Conservation (phyloP, 2,113 vertebrate species). For the Cathartes aura region DNA sequence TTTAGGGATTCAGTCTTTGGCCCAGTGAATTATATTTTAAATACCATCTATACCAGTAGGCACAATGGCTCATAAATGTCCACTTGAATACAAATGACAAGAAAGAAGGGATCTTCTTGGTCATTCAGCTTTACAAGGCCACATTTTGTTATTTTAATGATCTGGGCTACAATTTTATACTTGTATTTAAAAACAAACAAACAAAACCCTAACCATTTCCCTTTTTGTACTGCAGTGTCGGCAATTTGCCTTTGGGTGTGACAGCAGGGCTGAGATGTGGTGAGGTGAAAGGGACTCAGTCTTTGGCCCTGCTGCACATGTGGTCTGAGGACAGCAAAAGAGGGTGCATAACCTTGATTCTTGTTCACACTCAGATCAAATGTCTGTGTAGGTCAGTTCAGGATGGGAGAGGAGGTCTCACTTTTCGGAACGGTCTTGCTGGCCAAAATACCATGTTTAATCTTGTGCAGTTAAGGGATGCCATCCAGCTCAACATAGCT, state of each 20-base stretch:
- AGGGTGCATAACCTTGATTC: background rate
- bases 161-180: background rate
- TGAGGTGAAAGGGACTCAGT: background rate
- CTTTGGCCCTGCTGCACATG: background rate
- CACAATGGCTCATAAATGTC: background rate
- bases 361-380: background rate
- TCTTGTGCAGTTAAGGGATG: background rate
- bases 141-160: background rate
- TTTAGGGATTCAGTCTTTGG: background rate
- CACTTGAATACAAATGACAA: background rate
- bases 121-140: background rate
- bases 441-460: background rate
- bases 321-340: background rate
- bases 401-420: background rate
- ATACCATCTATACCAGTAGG: background rate
- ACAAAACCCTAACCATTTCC: background rate
- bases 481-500: accelerated
- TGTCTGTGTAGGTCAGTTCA: accelerated
- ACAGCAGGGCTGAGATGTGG: background rate
- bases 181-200: background rate
- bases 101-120: background rate
- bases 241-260: background rate
- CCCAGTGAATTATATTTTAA: background rate
- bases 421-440: background rate
- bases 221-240: background rate